Conservation (phyloP, 2,888 invertebrate genomes). For the Poecilus cupreus region DNA sequence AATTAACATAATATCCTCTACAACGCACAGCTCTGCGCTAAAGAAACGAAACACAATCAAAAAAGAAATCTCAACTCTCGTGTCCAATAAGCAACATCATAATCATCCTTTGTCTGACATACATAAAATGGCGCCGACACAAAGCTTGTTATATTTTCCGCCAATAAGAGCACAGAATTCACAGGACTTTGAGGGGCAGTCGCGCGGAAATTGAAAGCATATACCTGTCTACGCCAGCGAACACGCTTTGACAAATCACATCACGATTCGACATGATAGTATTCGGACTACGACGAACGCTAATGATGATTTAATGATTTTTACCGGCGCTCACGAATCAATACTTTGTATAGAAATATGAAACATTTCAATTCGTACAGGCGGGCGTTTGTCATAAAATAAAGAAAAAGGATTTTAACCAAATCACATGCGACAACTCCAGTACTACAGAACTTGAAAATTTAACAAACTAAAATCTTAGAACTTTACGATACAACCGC, state of each 20-base stretch:
- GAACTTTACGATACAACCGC: no score
- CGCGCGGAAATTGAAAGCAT: constrained; percentile 27
- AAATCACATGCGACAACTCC: no score
- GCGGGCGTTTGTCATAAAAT: no score
- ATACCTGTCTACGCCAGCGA: constrained; percentile 29
- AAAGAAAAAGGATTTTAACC: no score
- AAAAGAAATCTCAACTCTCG: background rate
- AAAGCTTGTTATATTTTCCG: constrained; percentile 56
- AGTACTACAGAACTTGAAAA: no score
- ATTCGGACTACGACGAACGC: constrained; percentile 6
- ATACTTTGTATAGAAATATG: background rate
- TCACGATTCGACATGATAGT: constrained; percentile 5
- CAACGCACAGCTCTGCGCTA: background rate
- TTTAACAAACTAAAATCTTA: no score
- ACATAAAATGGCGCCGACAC: constrained; percentile 50
- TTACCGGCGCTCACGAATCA: background rate
- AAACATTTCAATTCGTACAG: background rate
- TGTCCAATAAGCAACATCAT: constrained; percentile 44
- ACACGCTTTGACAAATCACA: constrained; percentile 39
- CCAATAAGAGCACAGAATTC: constrained; percentile 50
- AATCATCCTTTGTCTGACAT: constrained; percentile 48
- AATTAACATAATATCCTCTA: no score
- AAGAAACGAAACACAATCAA: background rate
- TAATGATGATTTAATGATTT: constrained; percentile 42
- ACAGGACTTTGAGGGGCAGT: constrained; percentile 43